Percentiles rank a stretch among this genome's conserved stretches.
Conservation (phyloP, 23 tunicate genomes). For the Ciona savignyi region DNA sequence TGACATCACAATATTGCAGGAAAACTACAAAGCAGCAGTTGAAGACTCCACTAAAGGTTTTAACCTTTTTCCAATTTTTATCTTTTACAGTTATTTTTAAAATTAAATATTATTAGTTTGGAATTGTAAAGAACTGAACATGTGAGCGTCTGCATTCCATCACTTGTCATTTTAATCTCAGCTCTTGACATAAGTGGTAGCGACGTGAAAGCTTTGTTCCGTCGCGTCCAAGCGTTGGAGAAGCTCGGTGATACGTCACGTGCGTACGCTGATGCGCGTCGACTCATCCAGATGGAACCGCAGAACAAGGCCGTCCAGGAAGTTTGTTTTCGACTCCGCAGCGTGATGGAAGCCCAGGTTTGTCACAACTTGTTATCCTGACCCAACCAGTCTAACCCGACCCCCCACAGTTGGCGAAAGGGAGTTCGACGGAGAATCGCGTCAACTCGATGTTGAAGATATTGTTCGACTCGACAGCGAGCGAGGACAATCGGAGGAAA, state of each 20-base stretch:
- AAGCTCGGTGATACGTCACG: constrained; percentile 54
- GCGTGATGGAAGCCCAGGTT: constrained; percentile 76
- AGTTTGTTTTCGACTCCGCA: constrained; percentile 43
- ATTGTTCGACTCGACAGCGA: constrained; percentile 43
- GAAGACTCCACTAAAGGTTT: constrained; percentile 65
- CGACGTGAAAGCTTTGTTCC: constrained; percentile 86
- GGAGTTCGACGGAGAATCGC: constrained; percentile 87
- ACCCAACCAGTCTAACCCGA: neutral
- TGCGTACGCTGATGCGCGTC: constrained; percentile 78
- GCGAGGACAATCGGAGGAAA: constrained; percentile 51
- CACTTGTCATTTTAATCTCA: constrained; percentile 15
- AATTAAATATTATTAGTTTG: too few species aligned
- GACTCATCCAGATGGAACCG: constrained; percentile 82
- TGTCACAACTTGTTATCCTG: neutral
- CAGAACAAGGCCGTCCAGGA: constrained; percentile 73
- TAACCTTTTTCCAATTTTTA: too few species aligned
- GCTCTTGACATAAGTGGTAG: constrained; percentile 65
- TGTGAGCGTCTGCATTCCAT: too few species aligned
- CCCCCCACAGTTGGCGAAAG: constrained; percentile 64
- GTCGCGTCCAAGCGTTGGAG: constrained; percentile 86
- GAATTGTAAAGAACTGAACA: too few species aligned
- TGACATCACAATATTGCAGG: too few species aligned
- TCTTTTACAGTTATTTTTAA: too few species aligned
- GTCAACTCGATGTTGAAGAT: constrained; percentile 91
- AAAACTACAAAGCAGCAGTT: constrained; percentile 12